Percentiles rank a stretch among this genome's conserved stretches.
These are phyloP conservation scores for Celastrina argiolus DNA, from an alignment of 2,888 invertebrate genomes.

Conservation along the genomic window DNA sequence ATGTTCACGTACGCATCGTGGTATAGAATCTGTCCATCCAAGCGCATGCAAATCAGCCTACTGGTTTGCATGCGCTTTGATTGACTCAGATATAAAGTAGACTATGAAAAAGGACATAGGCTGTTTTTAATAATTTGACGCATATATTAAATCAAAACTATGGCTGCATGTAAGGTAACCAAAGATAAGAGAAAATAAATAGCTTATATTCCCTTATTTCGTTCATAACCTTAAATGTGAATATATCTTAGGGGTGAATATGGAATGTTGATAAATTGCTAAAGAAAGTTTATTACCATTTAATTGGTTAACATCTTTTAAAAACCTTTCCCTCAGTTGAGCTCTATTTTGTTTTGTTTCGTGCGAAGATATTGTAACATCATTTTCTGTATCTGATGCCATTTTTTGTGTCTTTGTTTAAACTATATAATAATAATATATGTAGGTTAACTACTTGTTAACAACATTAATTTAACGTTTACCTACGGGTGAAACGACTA, in stretches of 20 bases:
- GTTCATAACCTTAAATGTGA: no score
- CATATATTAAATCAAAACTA: no score
- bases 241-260: background rate
- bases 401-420: constrained; percentile 20
- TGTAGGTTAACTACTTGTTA: background rate
- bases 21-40: no score
- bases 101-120: no score
- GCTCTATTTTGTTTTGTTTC: constrained; percentile 43
- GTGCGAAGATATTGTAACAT: constrained; percentile 39
- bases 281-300: constrained; percentile 43
- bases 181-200: no score
- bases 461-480: background rate
- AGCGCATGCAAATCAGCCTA: no score
- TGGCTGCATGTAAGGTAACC: no score
- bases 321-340: constrained; percentile 56
- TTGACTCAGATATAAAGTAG: no score
- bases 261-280: background rate
- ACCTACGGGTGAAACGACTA: background rate
- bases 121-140: no score
- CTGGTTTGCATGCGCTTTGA: no score
- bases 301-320: constrained; percentile 50
- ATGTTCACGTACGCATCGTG: no score
- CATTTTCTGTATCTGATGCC: constrained; percentile 33
- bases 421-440: background rate
- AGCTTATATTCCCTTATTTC: no score